phyloP scores from a whole-genome alignment of 2,888 invertebrate species.

The Drosophila maculinotata region DNA sequence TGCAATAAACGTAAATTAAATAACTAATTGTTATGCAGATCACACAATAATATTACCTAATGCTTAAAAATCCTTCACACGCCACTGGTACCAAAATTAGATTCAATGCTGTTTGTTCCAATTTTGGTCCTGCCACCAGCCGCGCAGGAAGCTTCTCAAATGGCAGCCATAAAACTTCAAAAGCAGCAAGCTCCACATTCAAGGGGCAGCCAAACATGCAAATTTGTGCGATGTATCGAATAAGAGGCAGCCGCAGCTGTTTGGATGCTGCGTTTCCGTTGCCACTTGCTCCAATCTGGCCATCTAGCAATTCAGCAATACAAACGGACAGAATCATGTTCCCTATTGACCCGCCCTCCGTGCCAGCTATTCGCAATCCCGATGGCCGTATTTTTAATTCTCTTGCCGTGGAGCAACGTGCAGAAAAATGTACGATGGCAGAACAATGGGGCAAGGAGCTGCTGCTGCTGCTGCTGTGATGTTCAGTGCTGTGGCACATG shows the following conservation, averaged over 20 bases:
- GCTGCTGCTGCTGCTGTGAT: constrained; percentile 13
- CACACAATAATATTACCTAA: too few species aligned
- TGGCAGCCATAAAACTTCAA: constrained; percentile 75
- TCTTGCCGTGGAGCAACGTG: constrained; percentile 32
- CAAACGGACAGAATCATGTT: too few species aligned
- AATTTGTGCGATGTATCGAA: constrained; percentile 67
- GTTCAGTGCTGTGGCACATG: constrained; percentile 45
- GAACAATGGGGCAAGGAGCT: constrained; percentile 40
- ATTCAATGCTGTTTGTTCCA: not conserved
- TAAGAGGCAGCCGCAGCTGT: constrained; percentile 52
- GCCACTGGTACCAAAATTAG: too few species aligned
- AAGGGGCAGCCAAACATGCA: constrained; percentile 62
- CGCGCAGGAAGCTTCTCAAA: constrained; percentile 43
- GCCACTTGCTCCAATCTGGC: not conserved
- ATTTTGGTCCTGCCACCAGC: not conserved
- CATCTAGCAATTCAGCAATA: not conserved
- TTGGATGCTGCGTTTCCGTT: constrained; percentile 26
- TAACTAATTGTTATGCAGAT: too few species aligned
- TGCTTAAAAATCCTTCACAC: too few species aligned
- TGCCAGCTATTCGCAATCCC: constrained; percentile 12
- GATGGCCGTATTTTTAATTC: constrained; percentile 55
- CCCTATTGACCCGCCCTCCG: not conserved
- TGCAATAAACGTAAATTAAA: too few species aligned
- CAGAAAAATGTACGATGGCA: constrained; percentile 35
- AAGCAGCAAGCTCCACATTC: constrained; percentile 53